A percentile compares a stretch with the other conserved stretches of the same genome.
phyloP scores from a whole-genome alignment of 2,888 invertebrate species.

The Amphimallon solstitiale region DNA sequence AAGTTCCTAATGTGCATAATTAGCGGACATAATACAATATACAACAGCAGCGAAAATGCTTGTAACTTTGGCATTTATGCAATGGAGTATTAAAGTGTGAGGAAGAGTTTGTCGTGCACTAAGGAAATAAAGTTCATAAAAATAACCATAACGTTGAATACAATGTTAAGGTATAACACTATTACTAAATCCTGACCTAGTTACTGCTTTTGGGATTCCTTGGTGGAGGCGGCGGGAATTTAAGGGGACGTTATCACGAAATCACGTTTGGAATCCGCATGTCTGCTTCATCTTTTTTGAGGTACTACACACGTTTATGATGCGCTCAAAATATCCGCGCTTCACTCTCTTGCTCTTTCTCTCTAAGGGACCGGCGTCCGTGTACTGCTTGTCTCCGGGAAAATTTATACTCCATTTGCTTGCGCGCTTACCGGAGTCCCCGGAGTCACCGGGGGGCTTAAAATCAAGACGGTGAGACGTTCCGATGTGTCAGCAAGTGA shows the following conservation, averaged over 20 bases:
- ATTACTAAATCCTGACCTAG: conserved; percentile 35
- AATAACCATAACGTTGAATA: conserved; percentile 35
- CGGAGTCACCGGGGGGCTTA: too few relatives aligned
- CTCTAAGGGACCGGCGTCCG: not conserved
- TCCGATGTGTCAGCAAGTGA: too few relatives aligned
- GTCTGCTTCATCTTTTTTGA: conserved; percentile 3
- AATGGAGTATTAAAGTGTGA: not conserved
- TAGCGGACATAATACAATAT: conserved; percentile 22
- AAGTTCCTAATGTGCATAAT: conserved; percentile 27
- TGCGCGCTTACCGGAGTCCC: too few relatives aligned
- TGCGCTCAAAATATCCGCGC: not conserved
- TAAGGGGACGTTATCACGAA: conserved; percentile 16
- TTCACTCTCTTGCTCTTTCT: not conserved
- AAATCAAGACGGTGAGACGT: too few relatives aligned
- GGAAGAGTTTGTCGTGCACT: conserved; percentile 13
- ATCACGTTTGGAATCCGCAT: conserved; percentile 20
- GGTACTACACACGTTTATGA: not conserved
- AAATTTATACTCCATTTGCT: conserved; percentile 13
- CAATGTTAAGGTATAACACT: conserved; percentile 19
- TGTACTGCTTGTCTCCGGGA: not conserved
- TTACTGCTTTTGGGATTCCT: not conserved
- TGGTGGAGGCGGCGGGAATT: not conserved
- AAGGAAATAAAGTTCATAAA: conserved; percentile 34
- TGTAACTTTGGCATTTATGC: not conserved
- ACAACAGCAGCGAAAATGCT: not conserved